phyloP scores from a whole-genome alignment of 2,888 invertebrate species.

The Tholera decimalis region DNA sequence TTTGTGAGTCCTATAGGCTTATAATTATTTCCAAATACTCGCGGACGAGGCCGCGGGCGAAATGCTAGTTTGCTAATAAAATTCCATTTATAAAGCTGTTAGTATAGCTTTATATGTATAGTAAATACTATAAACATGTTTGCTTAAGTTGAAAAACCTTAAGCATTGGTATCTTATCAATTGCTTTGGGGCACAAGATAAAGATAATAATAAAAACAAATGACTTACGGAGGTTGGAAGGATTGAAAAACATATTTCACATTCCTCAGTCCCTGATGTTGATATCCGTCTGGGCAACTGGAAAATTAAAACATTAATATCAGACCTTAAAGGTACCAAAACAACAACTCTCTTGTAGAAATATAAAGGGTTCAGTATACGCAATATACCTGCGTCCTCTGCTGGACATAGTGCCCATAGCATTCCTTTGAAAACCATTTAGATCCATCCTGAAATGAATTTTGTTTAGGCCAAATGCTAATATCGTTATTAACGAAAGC shows the following conservation, averaged over 20 bases:
- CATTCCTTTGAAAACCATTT: too few relatives aligned
- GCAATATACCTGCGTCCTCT: too few relatives aligned
- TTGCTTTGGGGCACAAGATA: constrained; percentile 38
- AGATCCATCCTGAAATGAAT: too few relatives aligned
- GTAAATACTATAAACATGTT: constrained; percentile 16
- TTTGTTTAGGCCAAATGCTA: too few relatives aligned
- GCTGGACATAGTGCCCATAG: too few relatives aligned
- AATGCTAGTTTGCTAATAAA: too few relatives aligned
- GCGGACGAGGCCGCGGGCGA: too few relatives aligned
- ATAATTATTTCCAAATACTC: too few relatives aligned
- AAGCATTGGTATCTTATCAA: constrained; percentile 42
- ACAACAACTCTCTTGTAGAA: not conserved
- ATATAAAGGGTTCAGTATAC: too few relatives aligned
- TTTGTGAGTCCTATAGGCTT: too few relatives aligned
- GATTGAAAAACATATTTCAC: constrained; percentile 97
- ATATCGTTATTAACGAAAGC: too few relatives aligned
- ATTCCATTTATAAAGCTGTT: too few relatives aligned
- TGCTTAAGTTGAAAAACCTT: constrained; percentile 38
- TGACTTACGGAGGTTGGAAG: constrained; percentile 95
- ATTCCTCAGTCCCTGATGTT: constrained; percentile 96
- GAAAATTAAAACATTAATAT: constrained; percentile 66
- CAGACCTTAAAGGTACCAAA: not conserved
- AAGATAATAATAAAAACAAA: constrained; percentile 41
- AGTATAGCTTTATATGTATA: not conserved
- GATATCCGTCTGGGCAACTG: constrained; percentile 92